phyloP scores from a whole-genome alignment of 2,797 vertebrate genomes.

The Chlorospingus flavigularis region DNA sequence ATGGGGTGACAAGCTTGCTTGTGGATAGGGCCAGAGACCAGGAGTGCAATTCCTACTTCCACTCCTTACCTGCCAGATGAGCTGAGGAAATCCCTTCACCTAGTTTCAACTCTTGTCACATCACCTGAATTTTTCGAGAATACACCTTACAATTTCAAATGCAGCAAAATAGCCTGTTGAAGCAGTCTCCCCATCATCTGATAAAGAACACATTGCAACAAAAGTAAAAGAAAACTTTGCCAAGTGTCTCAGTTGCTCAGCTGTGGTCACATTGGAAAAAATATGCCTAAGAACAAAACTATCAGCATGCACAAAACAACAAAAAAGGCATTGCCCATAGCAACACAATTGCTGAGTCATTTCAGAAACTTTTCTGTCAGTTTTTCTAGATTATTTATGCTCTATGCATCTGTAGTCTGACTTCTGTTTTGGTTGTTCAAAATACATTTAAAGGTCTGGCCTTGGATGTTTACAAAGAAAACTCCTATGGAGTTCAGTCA shows the following conservation, averaged over 20 bases:
- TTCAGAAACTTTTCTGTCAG: background rate
- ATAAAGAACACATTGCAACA: background rate
- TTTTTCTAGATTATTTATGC: background rate
- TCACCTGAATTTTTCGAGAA: background rate
- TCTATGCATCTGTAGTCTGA: background rate
- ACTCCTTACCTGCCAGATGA: background rate
- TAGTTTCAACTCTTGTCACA: background rate
- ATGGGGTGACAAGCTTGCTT: background rate
- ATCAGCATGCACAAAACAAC: background rate
- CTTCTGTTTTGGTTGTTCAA: background rate
- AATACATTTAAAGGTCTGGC: background rate
- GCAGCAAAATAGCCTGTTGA: background rate
- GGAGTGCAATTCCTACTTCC: background rate
- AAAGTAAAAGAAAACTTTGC: background rate
- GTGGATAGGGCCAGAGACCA: background rate
- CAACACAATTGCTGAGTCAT: background rate
- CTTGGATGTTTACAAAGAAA: background rate
- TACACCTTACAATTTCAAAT: background rate
- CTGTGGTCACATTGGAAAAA: background rate
- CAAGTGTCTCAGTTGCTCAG: background rate
- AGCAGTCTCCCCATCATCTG: background rate
- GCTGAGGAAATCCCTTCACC: background rate
- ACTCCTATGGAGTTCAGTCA: background rate
- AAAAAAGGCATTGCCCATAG: background rate
- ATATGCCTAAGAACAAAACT: background rate